phyloP scores from a whole-genome alignment of 2,113 vertebrate genomes.

The Phycodurus eques region DNA sequence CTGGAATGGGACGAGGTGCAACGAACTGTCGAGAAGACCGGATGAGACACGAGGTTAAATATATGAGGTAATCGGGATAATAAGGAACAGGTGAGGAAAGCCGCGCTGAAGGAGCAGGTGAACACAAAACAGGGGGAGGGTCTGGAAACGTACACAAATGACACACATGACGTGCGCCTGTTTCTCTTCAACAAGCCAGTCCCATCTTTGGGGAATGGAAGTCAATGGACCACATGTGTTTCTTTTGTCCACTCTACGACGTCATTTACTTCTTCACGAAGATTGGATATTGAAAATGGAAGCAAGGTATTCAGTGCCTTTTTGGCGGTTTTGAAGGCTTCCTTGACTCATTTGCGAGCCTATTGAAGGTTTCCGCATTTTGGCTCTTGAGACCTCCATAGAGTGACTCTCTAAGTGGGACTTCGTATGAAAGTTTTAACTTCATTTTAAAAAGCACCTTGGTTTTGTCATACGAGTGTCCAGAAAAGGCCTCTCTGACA shows the following conservation, averaged over 20 bases:
- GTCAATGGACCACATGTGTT: background rate
- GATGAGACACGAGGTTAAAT: background rate
- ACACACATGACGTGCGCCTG: background rate
- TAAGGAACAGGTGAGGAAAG: background rate
- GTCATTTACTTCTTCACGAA: background rate
- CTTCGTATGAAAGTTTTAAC: no score
- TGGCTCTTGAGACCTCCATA: no score
- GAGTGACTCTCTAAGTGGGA: no score
- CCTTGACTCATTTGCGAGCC: background rate
- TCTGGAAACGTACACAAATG: background rate
- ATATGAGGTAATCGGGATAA: background rate
- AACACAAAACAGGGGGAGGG: background rate
- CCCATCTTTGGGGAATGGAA: background rate
- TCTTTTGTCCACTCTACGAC: background rate
- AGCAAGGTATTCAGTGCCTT: background rate
- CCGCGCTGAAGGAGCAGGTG: background rate
- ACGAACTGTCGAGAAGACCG: background rate
- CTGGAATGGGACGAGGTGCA: background rate
- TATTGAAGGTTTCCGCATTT: background rate
- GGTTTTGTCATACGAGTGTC: no score
- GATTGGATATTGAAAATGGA: background rate
- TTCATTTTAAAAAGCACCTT: no score
- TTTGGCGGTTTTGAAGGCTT: background rate
- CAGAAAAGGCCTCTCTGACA: no score
- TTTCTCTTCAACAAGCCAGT: background rate